These are phyloP conservation scores for Pachycephus smyrnensis DNA, from an alignment of 2,888 invertebrate species.

Conservation along the genomic window DNA sequence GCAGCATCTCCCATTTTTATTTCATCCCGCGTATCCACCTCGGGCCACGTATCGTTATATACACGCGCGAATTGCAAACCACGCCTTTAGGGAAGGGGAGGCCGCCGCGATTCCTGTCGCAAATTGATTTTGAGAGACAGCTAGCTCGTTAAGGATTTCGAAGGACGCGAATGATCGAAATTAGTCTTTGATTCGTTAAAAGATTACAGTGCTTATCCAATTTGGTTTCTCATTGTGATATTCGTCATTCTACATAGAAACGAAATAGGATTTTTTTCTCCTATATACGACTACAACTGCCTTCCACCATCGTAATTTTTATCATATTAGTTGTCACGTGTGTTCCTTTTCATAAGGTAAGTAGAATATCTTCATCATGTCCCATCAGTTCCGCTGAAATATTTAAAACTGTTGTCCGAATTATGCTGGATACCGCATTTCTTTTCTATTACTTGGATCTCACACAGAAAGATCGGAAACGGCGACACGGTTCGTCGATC, in stretches of 20 bases:
- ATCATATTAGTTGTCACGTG: background rate
- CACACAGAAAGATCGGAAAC: background rate
- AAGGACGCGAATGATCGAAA: background rate
- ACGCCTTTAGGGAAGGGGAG: background rate
- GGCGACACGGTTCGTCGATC: background rate
- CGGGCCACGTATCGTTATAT: conserved; percentile 27
- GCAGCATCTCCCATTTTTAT: conserved; percentile 17
- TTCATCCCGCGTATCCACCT: conserved; percentile 6
- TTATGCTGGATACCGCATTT: background rate
- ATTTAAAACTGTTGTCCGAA: background rate
- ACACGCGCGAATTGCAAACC: conserved; percentile 17
- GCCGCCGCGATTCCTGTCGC: background rate
- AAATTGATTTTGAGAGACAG: conserved; percentile 20
- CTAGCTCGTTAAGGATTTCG: background rate
- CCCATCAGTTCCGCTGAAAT: background rate
- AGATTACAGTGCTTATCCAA: background rate
- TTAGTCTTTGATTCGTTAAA: background rate
- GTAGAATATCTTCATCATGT: background rate
- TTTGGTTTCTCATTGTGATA: background rate
- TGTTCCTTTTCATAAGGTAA: background rate
- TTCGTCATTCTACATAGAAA: background rate
- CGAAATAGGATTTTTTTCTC: too few species aligned
- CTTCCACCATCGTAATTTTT: background rate
- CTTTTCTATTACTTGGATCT: background rate
- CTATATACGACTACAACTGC: background rate